These are phyloP conservation scores for Cochlearius cochlearius DNA, from an alignment of 2,113 vertebrate species.

Conservation along the genomic window DNA sequence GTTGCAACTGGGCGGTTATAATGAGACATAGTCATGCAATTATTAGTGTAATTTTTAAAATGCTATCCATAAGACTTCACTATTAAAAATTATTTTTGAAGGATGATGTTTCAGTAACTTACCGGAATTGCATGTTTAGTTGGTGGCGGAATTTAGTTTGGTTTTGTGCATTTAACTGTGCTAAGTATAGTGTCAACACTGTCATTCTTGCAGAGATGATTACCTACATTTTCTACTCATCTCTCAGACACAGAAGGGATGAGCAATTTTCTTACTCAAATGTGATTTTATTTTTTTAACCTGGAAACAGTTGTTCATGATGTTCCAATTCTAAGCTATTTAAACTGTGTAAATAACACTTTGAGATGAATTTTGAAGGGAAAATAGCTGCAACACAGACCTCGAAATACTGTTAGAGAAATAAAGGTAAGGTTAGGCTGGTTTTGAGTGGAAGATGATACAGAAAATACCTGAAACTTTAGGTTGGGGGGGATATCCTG, in stretches of 20 bases:
- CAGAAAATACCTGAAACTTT: neutral
- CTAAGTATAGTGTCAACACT: neutral
- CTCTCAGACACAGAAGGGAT: neutral
- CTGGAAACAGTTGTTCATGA: neutral
- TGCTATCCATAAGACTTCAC: neutral
- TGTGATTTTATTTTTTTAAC: neutral
- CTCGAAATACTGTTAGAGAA: neutral
- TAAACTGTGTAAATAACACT: neutral
- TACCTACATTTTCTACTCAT: neutral
- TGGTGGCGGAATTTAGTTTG: neutral
- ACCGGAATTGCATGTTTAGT: neutral
- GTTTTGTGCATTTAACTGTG: neutral
- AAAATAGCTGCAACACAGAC: neutral
- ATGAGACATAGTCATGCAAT: neutral
- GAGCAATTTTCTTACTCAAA: neutral
- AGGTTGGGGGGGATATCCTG: neutral
- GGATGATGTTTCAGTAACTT: neutral
- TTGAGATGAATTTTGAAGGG: neutral
- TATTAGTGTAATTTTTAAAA: neutral
- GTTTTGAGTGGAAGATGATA: neutral
- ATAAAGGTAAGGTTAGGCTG: neutral
- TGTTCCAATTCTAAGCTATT: neutral
- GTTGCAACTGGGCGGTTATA: neutral
- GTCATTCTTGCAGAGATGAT: neutral
- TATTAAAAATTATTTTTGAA: neutral